Base-by-base conservation (phyloP, 2,797 vertebrate species). In the Ptychobarbus kaznakovi region DNA sequence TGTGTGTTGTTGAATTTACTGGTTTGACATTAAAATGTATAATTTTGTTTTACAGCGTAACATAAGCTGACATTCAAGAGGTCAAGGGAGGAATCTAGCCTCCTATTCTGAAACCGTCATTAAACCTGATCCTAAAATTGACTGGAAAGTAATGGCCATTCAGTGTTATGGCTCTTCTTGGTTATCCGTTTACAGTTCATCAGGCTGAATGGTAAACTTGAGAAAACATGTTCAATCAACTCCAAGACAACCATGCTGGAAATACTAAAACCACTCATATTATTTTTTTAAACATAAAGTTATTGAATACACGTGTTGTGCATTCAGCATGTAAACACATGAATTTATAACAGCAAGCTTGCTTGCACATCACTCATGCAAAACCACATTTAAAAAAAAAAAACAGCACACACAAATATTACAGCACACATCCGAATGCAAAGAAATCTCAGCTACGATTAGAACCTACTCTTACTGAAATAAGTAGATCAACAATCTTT, bases 371-470 rank as follows among this genome's bases (percentile, higher is more conserved):
- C 78, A 86, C 83, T 86, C 90, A 93, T 93, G 92, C 92, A 92
- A 91, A 91, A 91, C 82, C 32, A 88, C 53, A 65, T 80, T 87
- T 35, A 83, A 78, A 72, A 78, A 42, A n/a, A 82, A 77, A 38
- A 40, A 40, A 40, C 1, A 42, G 9, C 40, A 42, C 40, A 75
- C 87, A 88, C 81, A 86, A 92, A 91, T 90, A 90, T 66, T 35
- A 66, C 32, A 18, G 75, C 88, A 88, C 84, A 87, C 89, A 86
- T 87, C 90, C 88, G 90, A 90, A 91, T 94, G 93, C 91, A 74
- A 84, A 86, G 84, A 81, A 88, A 81, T 58, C 32, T 20, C 32
- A 86, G 58, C 66, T 61, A 75, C 82, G 61, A 69, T 84, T 77
- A 77, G 51, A 53, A 83, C 66, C 73, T 68, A 82, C 73, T 25